Evolutionary conservation across 2,888 invertebrate genomes (phyloP).

Genomic region (Agrotis exclamationis): DNA sequence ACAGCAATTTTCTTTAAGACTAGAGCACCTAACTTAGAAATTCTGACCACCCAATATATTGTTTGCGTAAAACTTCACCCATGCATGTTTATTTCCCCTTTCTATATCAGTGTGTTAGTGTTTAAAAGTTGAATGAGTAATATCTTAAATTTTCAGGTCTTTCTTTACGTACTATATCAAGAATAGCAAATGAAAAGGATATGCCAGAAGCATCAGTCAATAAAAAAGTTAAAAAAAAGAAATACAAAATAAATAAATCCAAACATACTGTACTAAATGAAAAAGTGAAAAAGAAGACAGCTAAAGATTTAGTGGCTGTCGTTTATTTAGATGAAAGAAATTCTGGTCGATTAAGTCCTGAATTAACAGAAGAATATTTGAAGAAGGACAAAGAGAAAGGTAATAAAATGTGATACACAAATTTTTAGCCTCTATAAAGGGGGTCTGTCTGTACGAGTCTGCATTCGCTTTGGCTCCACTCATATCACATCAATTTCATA

Average conservation of each 20-base stretch:
- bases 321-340: constrained; percentile 7
- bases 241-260: constrained; percentile 3
- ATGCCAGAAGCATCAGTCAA: constrained; percentile 2
- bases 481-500: not conserved
- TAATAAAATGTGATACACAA: not conserved
- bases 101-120: not conserved
- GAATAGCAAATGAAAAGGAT: constrained; percentile 13
- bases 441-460: too few relatives aligned
- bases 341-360: not conserved
- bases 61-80: not conserved
- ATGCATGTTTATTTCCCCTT: too few relatives aligned
- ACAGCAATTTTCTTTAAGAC: too few relatives aligned
- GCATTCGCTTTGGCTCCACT: too few relatives aligned
- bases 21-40: not conserved
- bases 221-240: constrained; percentile 7
- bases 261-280: not conserved
- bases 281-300: not conserved
- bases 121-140: not conserved
- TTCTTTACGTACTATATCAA: constrained; percentile 18
- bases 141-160: constrained; percentile 1
- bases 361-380: not conserved
- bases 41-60: not conserved
- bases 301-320: not conserved
- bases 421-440: too few relatives aligned
- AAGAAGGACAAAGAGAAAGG: not conserved